phyloP scores from a whole-genome alignment of 2,888 invertebrate species.

The Eupithecia centaureata region DNA sequence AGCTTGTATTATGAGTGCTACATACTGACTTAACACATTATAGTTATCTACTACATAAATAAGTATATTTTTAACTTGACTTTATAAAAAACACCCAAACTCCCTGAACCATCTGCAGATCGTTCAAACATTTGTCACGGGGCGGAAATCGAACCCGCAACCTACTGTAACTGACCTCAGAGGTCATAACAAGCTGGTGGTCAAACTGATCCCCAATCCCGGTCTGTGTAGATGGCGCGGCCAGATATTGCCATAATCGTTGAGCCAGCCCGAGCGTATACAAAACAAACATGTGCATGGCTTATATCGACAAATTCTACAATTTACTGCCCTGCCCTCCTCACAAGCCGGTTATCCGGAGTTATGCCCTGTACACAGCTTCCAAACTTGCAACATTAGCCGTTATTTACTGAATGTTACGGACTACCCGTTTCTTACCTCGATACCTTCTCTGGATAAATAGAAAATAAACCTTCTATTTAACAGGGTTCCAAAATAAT shows the following conservation, averaged over 20 bases:
- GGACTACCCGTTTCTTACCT: background rate
- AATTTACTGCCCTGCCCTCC: slow-evolving; percentile 29
- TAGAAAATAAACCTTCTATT: background rate
- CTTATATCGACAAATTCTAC: slow-evolving; percentile 42
- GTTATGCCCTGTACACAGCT: slow-evolving; percentile 29
- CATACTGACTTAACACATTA: no score
- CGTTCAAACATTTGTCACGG: no score
- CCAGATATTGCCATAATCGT: background rate
- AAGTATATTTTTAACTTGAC: no score
- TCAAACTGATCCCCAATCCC: background rate
- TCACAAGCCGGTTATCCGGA: slow-evolving; percentile 29
- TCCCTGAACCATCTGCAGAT: no score
- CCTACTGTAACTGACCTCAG: no score
- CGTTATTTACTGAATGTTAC: slow-evolving; percentile 17
- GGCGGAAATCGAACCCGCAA: no score
- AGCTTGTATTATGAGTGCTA: no score
- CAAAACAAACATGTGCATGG: slow-evolving; percentile 36
- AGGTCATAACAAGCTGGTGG: no score
- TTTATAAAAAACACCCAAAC: no score
- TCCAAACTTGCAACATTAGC: slow-evolving; percentile 23
- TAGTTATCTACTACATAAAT: no score
- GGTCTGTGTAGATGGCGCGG: background rate
- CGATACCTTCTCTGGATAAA: background rate
- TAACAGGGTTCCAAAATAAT: background rate
- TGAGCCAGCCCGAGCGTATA: slow-evolving; percentile 14